phyloP scores from a whole-genome alignment of 2,888 invertebrate species.

The Hydriomena furcata region DNA sequence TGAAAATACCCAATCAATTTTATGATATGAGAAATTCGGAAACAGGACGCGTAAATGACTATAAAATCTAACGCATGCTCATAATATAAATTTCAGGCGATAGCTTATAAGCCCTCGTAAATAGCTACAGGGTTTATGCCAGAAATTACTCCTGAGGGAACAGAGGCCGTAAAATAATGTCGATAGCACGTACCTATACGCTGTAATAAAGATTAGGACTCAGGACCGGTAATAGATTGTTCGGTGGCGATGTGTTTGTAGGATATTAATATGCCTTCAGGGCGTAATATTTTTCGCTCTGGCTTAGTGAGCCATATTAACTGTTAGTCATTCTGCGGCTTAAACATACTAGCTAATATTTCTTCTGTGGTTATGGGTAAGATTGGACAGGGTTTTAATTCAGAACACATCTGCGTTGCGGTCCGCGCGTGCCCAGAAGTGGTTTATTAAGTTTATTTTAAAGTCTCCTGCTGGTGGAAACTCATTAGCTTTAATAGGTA shows the following conservation, averaged over 20 bases:
- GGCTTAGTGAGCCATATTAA: conserved; percentile 25
- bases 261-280: conserved; percentile 50
- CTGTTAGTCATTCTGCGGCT: conserved; percentile 1
- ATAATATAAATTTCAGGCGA: conserved; percentile 65
- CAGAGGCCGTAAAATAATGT: conserved; percentile 57
- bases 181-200: conserved; percentile 50
- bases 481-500: not conserved
- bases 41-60: conserved; percentile 30
- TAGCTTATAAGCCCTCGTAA: conserved; percentile 69
- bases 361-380: conserved; percentile 18
- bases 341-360: not conserved
- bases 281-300: conserved; percentile 43
- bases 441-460: conserved; percentile 8
- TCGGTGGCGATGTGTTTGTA: conserved; percentile 38
- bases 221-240: conserved; percentile 50
- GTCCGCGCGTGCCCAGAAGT: conserved; percentile 21
- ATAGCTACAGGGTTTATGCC: conserved; percentile 58
- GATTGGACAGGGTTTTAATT: conserved; percentile 34
- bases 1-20: conserved; percentile 18
- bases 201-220: conserved; percentile 62
- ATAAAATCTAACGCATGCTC: conserved; percentile 42
- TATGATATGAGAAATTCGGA: conserved; percentile 27
- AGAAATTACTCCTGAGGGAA: conserved; percentile 64
- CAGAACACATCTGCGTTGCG: conserved; percentile 30
- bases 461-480: not conserved